These are phyloP conservation scores for Takifugu flavidus DNA, from an alignment of 2,113 vertebrate genomes.

Conservation along the genomic window DNA sequence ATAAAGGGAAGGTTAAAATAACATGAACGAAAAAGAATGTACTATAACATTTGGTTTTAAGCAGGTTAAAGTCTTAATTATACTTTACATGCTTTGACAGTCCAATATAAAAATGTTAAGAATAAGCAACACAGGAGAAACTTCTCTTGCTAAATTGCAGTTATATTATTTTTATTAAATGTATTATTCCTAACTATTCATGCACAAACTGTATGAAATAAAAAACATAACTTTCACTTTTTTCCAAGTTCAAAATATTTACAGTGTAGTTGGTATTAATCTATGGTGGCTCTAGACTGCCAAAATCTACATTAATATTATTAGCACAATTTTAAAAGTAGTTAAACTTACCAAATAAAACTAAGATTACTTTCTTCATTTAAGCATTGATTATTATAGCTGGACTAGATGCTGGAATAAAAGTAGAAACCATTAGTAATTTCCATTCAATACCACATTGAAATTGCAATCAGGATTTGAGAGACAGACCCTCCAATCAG, in stretches of 20 bases:
- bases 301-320: too few relatives aligned
- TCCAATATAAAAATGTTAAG: background rate
- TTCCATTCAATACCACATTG: conserved; percentile 4
- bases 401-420: background rate
- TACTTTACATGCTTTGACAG: background rate
- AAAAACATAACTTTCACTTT: background rate
- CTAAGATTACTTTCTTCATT: too few relatives aligned
- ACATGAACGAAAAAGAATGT: too few relatives aligned
- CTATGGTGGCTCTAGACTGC: background rate
- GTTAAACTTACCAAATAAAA: too few relatives aligned
- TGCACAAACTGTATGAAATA: background rate
- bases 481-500: conserved; percentile 34
- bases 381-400: background rate
- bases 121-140: background rate
- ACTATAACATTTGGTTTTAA: too few relatives aligned
- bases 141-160: background rate
- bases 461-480: conserved; percentile 4
- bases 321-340: too few relatives aligned
- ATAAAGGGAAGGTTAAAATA: too few relatives aligned
- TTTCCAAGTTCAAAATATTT: background rate
- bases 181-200: background rate
- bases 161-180: too few relatives aligned
- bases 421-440: background rate
- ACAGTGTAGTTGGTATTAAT: background rate
- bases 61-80: too few relatives aligned